Evolutionary conservation across 2,797 vertebrate genomes (phyloP).

Genomic region (Columba guinea): DNA sequence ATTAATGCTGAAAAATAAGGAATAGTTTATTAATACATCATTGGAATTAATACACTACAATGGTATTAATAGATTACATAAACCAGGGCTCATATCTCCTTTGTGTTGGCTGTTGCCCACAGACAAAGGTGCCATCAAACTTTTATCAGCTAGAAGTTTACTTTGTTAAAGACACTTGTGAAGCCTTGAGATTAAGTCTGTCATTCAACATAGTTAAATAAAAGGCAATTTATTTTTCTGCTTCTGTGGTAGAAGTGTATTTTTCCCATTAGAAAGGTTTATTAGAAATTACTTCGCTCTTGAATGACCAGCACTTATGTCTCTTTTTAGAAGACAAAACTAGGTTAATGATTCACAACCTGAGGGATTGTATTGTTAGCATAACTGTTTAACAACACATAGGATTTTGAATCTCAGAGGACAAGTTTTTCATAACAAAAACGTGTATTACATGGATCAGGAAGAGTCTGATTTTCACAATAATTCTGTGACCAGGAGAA

Average conservation of each 20-base stretch:
- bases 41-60: background rate
- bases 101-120: background rate
- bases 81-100: background rate
- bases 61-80: background rate
- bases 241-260: background rate
- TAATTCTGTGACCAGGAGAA: conserved; percentile 43
- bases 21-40: background rate
- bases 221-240: background rate
- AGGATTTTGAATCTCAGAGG: background rate
- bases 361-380: background rate
- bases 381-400: background rate
- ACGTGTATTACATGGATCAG: background rate
- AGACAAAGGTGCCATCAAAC: background rate
- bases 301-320: background rate
- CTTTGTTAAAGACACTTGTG: background rate
- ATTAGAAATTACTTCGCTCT: background rate
- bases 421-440: background rate
- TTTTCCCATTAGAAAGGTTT: background rate
- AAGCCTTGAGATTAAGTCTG: background rate
- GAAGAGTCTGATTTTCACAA: conserved; percentile 38
- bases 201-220: background rate
- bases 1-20: background rate
- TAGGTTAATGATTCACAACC: conserved; percentile 54
- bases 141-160: conserved; percentile 11
- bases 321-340: conserved; percentile 25